Evolutionary conservation across 1,140 invertebrate genomes (phyloP).

Genomic region (Oryctes rhinoceros): DNA sequence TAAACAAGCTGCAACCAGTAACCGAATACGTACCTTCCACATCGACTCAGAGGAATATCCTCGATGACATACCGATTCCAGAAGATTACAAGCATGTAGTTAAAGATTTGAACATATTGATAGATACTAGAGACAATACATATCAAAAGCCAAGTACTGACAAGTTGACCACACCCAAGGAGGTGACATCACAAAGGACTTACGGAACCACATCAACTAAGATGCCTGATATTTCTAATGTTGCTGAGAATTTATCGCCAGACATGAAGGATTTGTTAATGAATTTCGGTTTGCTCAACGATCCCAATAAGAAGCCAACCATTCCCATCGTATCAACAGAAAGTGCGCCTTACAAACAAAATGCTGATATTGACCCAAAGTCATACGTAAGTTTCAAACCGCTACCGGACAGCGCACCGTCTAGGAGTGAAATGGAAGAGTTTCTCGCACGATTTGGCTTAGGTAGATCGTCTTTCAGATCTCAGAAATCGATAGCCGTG

Average conservation of each 20-base stretch:
- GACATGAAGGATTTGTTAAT: constrained; percentile 62
- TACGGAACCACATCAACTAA: constrained; percentile 40
- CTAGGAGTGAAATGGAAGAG: constrained; percentile 66
- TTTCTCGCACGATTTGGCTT: constrained; percentile 68
- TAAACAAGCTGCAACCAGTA: neutral
- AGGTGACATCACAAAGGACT: constrained; percentile 24
- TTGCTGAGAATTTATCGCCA: constrained; percentile 59
- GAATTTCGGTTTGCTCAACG: constrained; percentile 59
- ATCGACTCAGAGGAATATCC: constrained; percentile 28
- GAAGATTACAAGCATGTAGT: constrained; percentile 51
- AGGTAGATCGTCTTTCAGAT: constrained; percentile 53
- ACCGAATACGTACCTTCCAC: neutral
- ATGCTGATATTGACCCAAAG: constrained; percentile 57
- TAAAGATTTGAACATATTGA: constrained; percentile 46
- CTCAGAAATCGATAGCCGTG: constrained; percentile 58
- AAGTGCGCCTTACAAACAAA: constrained; percentile 44
- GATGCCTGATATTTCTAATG: constrained; percentile 55
- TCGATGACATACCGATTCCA: constrained; percentile 51
- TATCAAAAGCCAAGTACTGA: neutral
- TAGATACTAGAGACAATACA: constrained; percentile 11
- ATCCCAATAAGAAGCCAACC: constrained; percentile 48
- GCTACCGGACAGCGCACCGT: constrained; percentile 62
- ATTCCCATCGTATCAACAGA: neutral
- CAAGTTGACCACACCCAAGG: constrained; percentile 1
- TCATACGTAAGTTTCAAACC: constrained; percentile 69